These are phyloP conservation scores for Leucania comma DNA, from an alignment of 2,888 invertebrate genomes.

Conservation along the genomic window DNA sequence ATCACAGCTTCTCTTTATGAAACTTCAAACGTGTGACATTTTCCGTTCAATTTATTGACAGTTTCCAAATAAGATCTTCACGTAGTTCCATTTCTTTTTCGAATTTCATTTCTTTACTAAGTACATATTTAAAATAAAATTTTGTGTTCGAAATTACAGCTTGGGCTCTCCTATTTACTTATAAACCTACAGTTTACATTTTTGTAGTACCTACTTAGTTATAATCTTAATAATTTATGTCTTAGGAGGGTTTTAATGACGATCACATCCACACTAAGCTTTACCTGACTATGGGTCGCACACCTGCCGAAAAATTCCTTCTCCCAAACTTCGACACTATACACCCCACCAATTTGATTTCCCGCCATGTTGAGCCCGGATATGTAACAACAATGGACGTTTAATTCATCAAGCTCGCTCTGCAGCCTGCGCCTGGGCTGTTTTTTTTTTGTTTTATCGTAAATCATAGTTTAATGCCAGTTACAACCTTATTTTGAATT, in stretches of 20 bases:
- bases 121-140: too few species aligned
- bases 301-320: constrained; percentile 89
- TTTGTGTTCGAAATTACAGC: too few species aligned
- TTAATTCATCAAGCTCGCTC: constrained; percentile 68
- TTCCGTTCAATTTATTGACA: background rate
- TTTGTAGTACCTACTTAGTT: too few species aligned
- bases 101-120: too few species aligned
- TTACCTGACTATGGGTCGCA: constrained; percentile 68
- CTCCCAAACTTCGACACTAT: constrained; percentile 78
- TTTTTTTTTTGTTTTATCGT: constrained; percentile 61
- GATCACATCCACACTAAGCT: constrained; percentile 70
- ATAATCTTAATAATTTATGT: too few species aligned
- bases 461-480: constrained; percentile 63
- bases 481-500: constrained; percentile 55
- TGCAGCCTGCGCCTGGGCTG: constrained; percentile 41
- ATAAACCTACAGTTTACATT: too few species aligned
- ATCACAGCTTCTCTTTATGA: background rate
- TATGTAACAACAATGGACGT: constrained; percentile 67
- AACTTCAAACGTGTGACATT: background rate
- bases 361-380: constrained; percentile 58
- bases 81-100: too few species aligned
- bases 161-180: too few species aligned
- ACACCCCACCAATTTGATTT: constrained; percentile 70
- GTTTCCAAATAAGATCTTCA: too few species aligned
- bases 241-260: too few species aligned